Percentiles rank a stretch among this genome's conserved stretches.
Evolutionary conservation across 2,797 vertebrate species (phyloP).

Genomic region (Clarias laeviceps): DNA sequence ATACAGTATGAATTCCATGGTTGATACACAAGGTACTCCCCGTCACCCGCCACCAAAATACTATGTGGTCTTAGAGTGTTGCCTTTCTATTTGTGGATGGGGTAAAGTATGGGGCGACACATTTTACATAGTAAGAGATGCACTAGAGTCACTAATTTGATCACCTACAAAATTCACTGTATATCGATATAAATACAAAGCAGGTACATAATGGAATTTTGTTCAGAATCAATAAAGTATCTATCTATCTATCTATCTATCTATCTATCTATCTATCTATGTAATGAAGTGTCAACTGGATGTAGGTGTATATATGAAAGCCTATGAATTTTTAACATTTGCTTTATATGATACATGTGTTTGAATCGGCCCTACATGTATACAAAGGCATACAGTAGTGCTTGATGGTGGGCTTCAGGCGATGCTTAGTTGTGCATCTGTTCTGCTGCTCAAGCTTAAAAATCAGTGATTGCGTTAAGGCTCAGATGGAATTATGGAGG

Average conservation of each 20-base stretch:
- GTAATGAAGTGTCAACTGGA: background rate
- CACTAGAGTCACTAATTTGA: background rate
- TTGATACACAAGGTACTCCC: too few species aligned
- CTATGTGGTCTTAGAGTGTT: background rate
- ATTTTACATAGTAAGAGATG: background rate
- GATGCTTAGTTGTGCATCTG: constrained; percentile 35
- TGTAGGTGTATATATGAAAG: background rate
- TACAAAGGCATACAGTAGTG: background rate
- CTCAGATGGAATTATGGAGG: constrained; percentile 51
- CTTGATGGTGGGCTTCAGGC: constrained; percentile 12
- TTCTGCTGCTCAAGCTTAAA: constrained; percentile 41
- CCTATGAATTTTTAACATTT: background rate
- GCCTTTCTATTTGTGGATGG: background rate
- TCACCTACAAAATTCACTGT: background rate
- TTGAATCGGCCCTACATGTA: background rate
- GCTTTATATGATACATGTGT: background rate
- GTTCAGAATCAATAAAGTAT: too few species aligned
- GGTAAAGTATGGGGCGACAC: background rate
- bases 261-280: too few species aligned
- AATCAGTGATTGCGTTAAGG: constrained; percentile 50
- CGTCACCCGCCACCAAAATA: background rate
- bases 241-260: too few species aligned
- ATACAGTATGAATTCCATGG: too few species aligned
- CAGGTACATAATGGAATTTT: background rate
- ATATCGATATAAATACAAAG: background rate